Evolutionary conservation across 2,113 vertebrate species (phyloP).

Genomic region (Strix aluco): DNA sequence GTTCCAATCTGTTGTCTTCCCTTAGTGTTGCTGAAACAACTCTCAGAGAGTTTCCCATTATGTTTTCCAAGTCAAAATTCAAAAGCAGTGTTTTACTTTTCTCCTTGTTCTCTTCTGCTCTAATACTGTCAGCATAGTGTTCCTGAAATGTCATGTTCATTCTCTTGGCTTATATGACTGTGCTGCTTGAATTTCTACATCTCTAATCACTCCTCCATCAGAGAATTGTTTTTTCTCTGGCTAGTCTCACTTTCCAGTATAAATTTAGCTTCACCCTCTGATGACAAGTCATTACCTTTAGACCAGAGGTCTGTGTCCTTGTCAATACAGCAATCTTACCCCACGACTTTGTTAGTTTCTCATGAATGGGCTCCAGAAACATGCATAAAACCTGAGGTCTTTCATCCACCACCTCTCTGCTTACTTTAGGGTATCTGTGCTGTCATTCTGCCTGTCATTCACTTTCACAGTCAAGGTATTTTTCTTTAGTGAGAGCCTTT

Average conservation of each 20-base stretch:
- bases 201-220: not conserved
- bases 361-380: not conserved
- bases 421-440: not conserved
- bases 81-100: not conserved
- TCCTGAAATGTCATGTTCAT: not conserved
- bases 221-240: not conserved
- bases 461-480: not conserved
- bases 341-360: not conserved
- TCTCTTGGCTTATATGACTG: not conserved
- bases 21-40: not conserved
- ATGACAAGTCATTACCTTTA: not conserved
- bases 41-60: not conserved
- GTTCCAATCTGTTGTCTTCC: not conserved
- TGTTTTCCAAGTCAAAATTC: not conserved
- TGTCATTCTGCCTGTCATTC: not conserved
- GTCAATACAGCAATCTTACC: not conserved
- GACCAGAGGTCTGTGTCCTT: not conserved
- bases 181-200: not conserved
- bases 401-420: not conserved
- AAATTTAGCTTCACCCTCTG: not conserved
- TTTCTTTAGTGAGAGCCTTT: not conserved
- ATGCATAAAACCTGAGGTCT: not conserved
- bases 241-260: not conserved
- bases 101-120: not conserved
- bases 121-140: not conserved